phyloP scores from a whole-genome alignment of 1,140 invertebrate genomes.

The Camponotus vicinus region DNA sequence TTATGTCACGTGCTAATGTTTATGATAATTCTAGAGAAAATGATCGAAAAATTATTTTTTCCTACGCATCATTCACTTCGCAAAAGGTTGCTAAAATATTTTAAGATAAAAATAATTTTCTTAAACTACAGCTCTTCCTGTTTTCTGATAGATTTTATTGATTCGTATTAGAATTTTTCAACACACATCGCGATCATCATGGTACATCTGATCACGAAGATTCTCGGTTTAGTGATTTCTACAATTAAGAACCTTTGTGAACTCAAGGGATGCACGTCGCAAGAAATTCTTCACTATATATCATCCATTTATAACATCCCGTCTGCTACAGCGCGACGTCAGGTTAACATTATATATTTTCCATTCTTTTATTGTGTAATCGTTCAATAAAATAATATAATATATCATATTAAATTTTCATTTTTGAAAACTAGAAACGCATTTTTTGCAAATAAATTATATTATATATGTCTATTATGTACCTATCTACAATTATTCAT shows the following conservation, averaged over 20 bases:
- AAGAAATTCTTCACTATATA: conserved; percentile 75
- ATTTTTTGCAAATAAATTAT: background rate
- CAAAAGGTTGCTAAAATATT: too few relatives aligned
- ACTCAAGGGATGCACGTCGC: conserved; percentile 70
- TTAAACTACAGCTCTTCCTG: too few relatives aligned
- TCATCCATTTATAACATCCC: conserved; percentile 66
- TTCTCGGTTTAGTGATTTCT: conserved; percentile 66
- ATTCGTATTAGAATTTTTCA: background rate
- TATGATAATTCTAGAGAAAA: background rate
- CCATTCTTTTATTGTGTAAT: background rate
- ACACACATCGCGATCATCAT: conserved; percentile 49
- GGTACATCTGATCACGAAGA: conserved; percentile 57
- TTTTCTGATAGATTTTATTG: background rate
- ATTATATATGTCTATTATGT: background rate
- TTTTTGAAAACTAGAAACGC: background rate
- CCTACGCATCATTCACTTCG: background rate
- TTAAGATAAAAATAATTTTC: background rate
- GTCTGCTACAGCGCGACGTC: conserved; percentile 64
- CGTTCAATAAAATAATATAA: background rate
- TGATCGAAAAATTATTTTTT: background rate
- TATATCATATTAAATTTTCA: background rate
- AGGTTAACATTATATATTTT: conserved; percentile 62
- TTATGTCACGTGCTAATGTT: background rate
- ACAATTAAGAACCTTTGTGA: conserved; percentile 76
- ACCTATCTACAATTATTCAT: background rate